Evolutionary conservation across 1,140 invertebrate genomes (phyloP), one percentile per base, ranked within the genome.

Genomic region (Centruroides sculpturatus): DNA sequence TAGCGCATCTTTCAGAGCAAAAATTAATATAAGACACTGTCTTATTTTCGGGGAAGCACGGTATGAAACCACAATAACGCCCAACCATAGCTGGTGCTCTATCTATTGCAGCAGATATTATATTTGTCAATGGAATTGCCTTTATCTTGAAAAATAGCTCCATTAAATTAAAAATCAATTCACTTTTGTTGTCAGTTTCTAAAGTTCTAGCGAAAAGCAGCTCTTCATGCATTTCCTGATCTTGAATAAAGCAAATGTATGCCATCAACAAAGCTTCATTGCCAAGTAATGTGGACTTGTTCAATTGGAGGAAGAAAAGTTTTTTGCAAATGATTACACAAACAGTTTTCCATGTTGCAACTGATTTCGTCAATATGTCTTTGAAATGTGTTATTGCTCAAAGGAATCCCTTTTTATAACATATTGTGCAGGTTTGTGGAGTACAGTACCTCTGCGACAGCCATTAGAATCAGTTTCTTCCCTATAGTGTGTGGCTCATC

Each of bases 71-170:
- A 58, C 59, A 64, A 62, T 71, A 66, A 23, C 66, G 58, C 23
- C 66, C 68, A 61, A 66, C 63, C 68, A 71, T 71, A 13, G 69
- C 58, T 55, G 63, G 64, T 65, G 67, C 67, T 58, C 67, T 69
- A 69, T 72, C 68, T 55, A 66, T 72, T 60, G 69, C 69, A 62
- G 64, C 59, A 59, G 67, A 66, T 54, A 69, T 64, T 48, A 71
- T 71, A 70, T 72, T 71, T 52, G 55, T 63, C 36, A 70, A 58
- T 13, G 66, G 66, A 54, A 70, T 66, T 51, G 61, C 61, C 60
- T 69, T 68, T 57, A 62, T 64, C 5, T 66, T 49, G 53, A 66
- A 72, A 69, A 68, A 69, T 47, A 66, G 56, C 59, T 70, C 56
- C 41, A 70, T 59, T 54, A 50, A 41, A 12, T 47, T n/a, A 55